Evolutionary conservation across 1,140 invertebrate species (phyloP).

Genomic region (Procambarus virginalis): DNA sequence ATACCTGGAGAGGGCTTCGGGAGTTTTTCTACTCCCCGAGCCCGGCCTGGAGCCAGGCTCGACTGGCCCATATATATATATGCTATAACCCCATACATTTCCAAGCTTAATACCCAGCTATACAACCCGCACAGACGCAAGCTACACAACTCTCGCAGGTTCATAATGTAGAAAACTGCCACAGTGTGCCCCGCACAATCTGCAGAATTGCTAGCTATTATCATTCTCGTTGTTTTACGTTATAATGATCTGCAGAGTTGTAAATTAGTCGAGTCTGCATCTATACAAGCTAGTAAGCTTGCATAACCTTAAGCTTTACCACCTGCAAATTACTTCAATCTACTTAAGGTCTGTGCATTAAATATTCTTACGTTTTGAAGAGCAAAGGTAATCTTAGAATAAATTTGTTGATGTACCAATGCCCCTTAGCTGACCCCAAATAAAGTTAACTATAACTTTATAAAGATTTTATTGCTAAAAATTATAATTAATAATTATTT

Average conservation of each 20-base stretch:
- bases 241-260: not conserved
- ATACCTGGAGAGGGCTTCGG: no score
- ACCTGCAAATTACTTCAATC: not conserved
- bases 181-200: not conserved
- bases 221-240: not conserved
- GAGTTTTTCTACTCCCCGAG: no score
- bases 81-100: no score
- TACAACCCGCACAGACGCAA: not conserved
- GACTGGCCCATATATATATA: no score
- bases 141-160: no score
- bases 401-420: not conserved
- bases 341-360: not conserved
- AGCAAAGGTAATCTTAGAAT: not conserved
- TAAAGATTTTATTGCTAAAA: no score
- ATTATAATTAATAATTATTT: not conserved
- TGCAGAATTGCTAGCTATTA: not conserved
- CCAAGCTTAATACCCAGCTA: not conserved
- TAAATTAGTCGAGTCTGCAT: not conserved
- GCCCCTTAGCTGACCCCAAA: not conserved
- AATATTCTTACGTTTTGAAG: not conserved
- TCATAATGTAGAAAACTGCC: no score
- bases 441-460: not conserved
- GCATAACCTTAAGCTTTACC: not conserved
- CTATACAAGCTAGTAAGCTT: not conserved
- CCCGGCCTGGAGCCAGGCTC: no score